Evolutionary conservation across 2,888 invertebrate genomes (phyloP), one percentile per base, ranked within the genome.

Genomic region (Hetaerina titia): DNA sequence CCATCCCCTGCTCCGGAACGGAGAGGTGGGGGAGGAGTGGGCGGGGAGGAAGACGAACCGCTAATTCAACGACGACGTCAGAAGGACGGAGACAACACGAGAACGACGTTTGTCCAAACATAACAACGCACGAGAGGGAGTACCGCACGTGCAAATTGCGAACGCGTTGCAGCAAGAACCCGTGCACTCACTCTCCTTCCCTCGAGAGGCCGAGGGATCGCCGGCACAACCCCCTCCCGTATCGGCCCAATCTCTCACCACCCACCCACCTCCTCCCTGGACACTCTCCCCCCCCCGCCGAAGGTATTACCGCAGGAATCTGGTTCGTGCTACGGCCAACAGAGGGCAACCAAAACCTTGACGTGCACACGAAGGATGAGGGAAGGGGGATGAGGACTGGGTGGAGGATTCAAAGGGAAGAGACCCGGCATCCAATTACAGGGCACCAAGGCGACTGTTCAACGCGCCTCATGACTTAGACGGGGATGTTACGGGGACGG

Each of bases 281-380:
- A 25, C 56, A 94, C 92, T 56, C 57, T n/a, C n/a, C 88, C 57
- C 64, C 69, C 22, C 74, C 31, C 95, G 57, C 89, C 74, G 8
- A 15, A 60, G 89, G 57, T 87, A 64, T 87, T 89, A 63, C 87
- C 63, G 81, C 94, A 69, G 95, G 74, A 95, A 90, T 89, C 88
- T 89, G 69, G 95, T 92, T 90, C 94, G 95, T 95, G 95, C 95
- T 95, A 95, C 95, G 95, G 95, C 95, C 95, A 95, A 95, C 95
- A 95, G 95, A 95, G 95, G 96, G 96, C 95, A 45, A 94, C 63
- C 90, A 87, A 95, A 69, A 92, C 92, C 92, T 92, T 92, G 92
- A 92, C 92, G 74, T 92, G 81, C 13, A 81, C 81, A 7, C 25
- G 31, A 81, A 31, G 31, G 81, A n/a, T 9, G n/a, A 9, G 69